phyloP scores from a whole-genome alignment of 92 coral and sea anemone species.

The Heliopora coerulea region DNA sequence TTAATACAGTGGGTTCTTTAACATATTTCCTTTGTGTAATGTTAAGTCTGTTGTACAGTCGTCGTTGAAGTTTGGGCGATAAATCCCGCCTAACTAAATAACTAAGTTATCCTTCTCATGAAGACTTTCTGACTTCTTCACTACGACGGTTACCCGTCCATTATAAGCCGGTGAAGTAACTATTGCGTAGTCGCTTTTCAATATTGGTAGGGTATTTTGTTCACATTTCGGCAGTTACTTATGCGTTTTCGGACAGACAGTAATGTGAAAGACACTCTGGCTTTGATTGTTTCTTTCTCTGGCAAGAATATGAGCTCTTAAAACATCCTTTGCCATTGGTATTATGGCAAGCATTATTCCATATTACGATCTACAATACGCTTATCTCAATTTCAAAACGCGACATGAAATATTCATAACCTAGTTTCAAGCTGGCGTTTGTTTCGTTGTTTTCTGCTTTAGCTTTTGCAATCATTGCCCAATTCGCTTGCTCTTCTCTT shows the following conservation, averaged over 20 bases:
- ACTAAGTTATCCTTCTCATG: slow-evolving; percentile 28
- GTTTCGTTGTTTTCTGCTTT: slow-evolving; percentile 28
- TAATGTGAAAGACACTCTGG: slow-evolving; percentile 41
- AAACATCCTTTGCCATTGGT: slow-evolving; percentile 36
- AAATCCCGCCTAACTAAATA: slow-evolving; percentile 44
- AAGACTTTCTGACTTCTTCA: slow-evolving; percentile 46
- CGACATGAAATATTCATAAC: slow-evolving; percentile 51
- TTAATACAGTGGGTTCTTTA: slow-evolving; percentile 10
- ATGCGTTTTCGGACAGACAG: slow-evolving; percentile 38
- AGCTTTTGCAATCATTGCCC: slow-evolving; percentile 26
- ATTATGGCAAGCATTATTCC: slow-evolving; percentile 45
- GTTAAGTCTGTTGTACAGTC: slow-evolving; percentile 18
- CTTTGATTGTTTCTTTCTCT: slow-evolving; percentile 46
- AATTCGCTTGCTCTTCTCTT: slow-evolving; percentile 10
- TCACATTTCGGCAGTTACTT: slow-evolving; percentile 49
- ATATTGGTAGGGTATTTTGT: slow-evolving; percentile 40
- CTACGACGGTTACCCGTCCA: slow-evolving; percentile 43
- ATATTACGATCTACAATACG: slow-evolving; percentile 46
- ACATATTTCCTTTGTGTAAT: slow-evolving; percentile 3
- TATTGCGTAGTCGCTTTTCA: slow-evolving; percentile 31
- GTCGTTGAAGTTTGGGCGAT: slow-evolving; percentile 35
- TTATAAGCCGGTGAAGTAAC: slow-evolving; percentile 43
- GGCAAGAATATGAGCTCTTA: slow-evolving; percentile 42
- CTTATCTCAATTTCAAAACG: slow-evolving; percentile 46
- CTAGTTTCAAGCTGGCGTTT: slow-evolving; percentile 35